Conservation (phyloP, 2,113 vertebrate species). For the Cathartes aura region DNA sequence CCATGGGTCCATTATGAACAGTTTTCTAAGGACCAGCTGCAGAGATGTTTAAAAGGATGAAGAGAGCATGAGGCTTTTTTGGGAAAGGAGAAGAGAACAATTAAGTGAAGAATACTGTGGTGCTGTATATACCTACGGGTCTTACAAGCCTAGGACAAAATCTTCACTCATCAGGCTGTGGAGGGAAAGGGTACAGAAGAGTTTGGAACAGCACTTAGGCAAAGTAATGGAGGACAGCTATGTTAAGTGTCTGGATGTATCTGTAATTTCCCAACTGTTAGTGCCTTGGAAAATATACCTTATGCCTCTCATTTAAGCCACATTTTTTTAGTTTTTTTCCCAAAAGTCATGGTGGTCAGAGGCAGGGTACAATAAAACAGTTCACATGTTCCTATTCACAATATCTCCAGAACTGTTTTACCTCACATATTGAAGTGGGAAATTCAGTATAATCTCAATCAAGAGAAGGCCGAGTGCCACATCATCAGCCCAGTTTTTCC, state of each 20-base stretch:
- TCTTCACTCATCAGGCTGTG: background rate
- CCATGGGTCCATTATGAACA: accelerated
- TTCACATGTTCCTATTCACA: background rate
- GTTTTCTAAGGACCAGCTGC: background rate
- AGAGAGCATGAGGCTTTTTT: background rate
- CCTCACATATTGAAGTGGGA: background rate
- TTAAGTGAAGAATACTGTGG: background rate
- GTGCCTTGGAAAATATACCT: background rate
- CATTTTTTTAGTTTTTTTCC: background rate
- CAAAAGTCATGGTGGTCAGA: background rate
- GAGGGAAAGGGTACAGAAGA: background rate
- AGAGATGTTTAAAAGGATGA: background rate
- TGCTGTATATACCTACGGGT: accelerated
- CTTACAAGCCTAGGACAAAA: background rate
- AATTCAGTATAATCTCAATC: background rate
- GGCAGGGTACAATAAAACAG: background rate
- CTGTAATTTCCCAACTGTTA: background rate
- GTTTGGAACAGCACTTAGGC: background rate
- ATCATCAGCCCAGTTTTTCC: background rate
- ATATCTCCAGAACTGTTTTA: background rate
- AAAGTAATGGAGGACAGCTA: background rate
- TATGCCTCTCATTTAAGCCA: background rate
- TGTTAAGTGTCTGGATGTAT: background rate
- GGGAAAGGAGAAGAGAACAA: background rate
- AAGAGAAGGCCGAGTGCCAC: background rate